Conservation (phyloP, 1,140 invertebrate species). For the Drosophila neocordata region DNA sequence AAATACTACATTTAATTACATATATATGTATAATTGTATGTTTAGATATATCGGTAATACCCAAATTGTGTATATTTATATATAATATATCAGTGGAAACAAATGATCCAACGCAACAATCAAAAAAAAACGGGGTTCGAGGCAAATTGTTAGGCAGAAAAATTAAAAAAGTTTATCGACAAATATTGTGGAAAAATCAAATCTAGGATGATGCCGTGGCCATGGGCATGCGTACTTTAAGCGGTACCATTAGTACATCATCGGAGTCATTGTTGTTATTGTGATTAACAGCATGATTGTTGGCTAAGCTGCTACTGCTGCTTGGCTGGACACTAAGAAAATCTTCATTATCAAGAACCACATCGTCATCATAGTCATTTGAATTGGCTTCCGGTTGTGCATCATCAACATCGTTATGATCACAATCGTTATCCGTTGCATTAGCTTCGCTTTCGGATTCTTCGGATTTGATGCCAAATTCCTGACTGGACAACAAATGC, state of each 20-base stretch:
- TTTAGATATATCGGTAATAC: slow-evolving; percentile 38
- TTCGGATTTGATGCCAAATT: slow-evolving; percentile 21
- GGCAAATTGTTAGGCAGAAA: neutral
- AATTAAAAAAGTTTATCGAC: slow-evolving; percentile 37
- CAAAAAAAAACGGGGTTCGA: slow-evolving; percentile 14
- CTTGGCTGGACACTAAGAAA: slow-evolving; percentile 58
- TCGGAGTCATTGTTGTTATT: slow-evolving; percentile 35
- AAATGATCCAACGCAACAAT: slow-evolving; percentile 28
- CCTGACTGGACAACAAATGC: neutral
- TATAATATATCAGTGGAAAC: slow-evolving; percentile 6
- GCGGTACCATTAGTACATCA: slow-evolving; percentile 25
- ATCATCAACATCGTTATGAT: neutral
- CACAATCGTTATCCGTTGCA: neutral
- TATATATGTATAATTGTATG: slow-evolving; percentile 33
- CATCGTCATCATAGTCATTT: slow-evolving; percentile 36
- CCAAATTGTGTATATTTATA: slow-evolving; percentile 8
- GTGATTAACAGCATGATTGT: slow-evolving; percentile 1
- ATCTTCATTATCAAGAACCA: slow-evolving; percentile 55
- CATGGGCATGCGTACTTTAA: slow-evolving; percentile 24
- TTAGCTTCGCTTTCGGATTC: neutral
- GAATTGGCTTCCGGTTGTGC: neutral
- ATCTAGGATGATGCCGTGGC: slow-evolving; percentile 25
- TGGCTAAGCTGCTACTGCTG: slow-evolving; percentile 23
- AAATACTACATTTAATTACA: slow-evolving; percentile 11
- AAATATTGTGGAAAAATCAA: slow-evolving; percentile 16